Percentiles rank a stretch among this genome's conserved stretches.
phyloP scores from a whole-genome alignment of 2,113 vertebrate species.

The Noturus placidus region DNA sequence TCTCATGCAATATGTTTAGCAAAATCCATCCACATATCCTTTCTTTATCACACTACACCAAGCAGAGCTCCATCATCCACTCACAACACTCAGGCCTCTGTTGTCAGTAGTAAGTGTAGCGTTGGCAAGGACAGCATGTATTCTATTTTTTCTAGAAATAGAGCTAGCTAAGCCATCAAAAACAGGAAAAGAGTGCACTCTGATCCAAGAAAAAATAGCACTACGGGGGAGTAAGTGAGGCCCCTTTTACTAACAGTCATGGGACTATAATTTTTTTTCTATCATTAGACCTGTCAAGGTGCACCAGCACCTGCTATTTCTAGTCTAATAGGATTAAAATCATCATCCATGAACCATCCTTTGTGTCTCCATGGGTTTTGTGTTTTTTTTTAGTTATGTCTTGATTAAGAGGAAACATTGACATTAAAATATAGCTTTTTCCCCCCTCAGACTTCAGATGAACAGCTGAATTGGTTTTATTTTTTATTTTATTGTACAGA shows the following conservation, averaged over 20 bases:
- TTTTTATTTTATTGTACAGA: neutral
- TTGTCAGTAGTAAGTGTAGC: constrained; percentile 22
- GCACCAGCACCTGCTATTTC: constrained; percentile 20
- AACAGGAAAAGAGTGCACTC: constrained; percentile 7
- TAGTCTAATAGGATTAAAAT: neutral
- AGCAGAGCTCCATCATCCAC: constrained; percentile 6
- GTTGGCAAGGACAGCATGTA: constrained; percentile 20
- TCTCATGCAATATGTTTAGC: neutral
- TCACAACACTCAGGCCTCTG: constrained; percentile 8
- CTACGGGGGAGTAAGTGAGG: neutral
- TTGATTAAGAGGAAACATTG: constrained; percentile 2
- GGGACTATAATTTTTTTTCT: too few species aligned
- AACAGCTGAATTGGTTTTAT: constrained; percentile 1
- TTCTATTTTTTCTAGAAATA: constrained; percentile 24
- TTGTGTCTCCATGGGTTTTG: neutral
- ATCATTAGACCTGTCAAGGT: constrained; percentile 27
- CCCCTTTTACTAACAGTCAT: constrained; percentile 22
- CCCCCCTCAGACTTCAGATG: constrained; percentile 7
- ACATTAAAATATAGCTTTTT: neutral
- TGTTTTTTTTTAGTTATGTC: constrained; percentile 1
- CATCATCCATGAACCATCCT: neutral
- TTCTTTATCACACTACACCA: constrained; percentile 7
- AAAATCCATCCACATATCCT: constrained; percentile 11
- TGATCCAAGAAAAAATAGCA: constrained; percentile 17
- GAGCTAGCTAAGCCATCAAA: constrained; percentile 27